phyloP scores from a whole-genome alignment of 1,140 invertebrate species.

The Hydropsyche tenuis region DNA sequence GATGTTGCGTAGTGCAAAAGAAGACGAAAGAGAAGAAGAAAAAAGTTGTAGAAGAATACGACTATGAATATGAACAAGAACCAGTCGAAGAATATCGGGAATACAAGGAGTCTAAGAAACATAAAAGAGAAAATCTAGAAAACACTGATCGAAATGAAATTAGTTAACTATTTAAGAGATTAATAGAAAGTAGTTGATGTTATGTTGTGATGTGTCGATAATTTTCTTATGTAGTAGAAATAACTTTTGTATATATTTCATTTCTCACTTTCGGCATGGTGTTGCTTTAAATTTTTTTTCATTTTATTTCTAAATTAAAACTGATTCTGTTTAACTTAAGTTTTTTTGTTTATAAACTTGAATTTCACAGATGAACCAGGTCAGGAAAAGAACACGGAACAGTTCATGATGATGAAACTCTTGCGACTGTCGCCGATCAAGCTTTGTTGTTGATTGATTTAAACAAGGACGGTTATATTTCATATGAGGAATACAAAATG shows the following conservation, averaged over 20 bases:
- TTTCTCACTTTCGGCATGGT: too few species aligned
- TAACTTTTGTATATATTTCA: too few species aligned
- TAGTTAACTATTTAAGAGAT: neutral
- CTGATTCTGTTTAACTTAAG: too few species aligned
- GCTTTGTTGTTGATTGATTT: conserved; percentile 74
- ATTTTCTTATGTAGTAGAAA: too few species aligned
- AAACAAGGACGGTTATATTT: conserved; percentile 81
- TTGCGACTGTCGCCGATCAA: conserved; percentile 72
- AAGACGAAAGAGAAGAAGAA: neutral
- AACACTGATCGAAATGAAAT: neutral
- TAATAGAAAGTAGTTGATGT: too few species aligned
- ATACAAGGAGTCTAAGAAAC: too few species aligned
- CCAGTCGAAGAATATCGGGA: neutral
- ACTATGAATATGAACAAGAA: too few species aligned
- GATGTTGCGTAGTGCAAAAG: neutral
- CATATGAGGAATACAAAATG: conserved; percentile 73
- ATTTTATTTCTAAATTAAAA: too few species aligned
- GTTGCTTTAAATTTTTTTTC: too few species aligned
- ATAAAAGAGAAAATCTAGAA: neutral
- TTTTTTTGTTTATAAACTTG: neutral
- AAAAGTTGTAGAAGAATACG: too few species aligned
- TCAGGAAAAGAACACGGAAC: conserved; percentile 21
- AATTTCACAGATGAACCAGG: conserved; percentile 51
- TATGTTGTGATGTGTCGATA: too few species aligned
- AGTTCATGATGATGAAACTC: conserved; percentile 65